A percentile compares a stretch with the other conserved stretches of the same genome.
These are phyloP conservation scores for Hyphantria cunea DNA, from an alignment of 1,140 invertebrate species.

Conservation along the genomic window DNA sequence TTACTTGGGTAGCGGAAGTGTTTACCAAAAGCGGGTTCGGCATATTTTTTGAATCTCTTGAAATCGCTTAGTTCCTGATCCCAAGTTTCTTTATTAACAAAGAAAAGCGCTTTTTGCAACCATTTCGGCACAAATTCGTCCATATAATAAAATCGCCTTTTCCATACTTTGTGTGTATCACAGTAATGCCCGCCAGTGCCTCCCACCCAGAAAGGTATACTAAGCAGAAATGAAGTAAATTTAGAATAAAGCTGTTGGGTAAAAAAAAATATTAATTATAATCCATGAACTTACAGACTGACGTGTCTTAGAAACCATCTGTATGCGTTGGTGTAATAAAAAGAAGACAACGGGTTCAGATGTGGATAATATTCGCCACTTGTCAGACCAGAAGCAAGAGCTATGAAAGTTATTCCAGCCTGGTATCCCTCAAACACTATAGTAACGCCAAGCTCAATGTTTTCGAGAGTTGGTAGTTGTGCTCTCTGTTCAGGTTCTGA, in stretches of 20 bases:
- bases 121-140: conserved; percentile 62
- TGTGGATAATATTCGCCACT: conserved; percentile 43
- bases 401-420: conserved; percentile 46
- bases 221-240: conserved; percentile 20
- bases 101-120: conserved; percentile 47
- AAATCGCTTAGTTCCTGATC: conserved; percentile 52
- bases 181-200: conserved; percentile 50
- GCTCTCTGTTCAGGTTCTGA: conserved; percentile 16
- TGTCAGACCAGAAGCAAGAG: conserved; percentile 42
- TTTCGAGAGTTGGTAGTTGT: conserved; percentile 36
- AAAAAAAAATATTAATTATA: not conserved
- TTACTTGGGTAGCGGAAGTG: conserved; percentile 53
- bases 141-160: conserved; percentile 58
- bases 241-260: not conserved
- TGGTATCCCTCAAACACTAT: conserved; percentile 54
- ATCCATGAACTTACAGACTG: conserved; percentile 50
- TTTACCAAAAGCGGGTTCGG: conserved; percentile 56
- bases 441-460: conserved; percentile 44
- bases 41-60: conserved; percentile 54
- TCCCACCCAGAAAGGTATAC: conserved; percentile 56
- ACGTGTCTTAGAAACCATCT: conserved; percentile 61
- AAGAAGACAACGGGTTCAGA: conserved; percentile 50
- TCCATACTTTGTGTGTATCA: conserved; percentile 60
- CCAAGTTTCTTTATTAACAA: conserved; percentile 55
- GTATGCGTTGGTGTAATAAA: conserved; percentile 58